Conservation (phyloP, 2,113 vertebrate species). For the Plectropomus leopardus region DNA sequence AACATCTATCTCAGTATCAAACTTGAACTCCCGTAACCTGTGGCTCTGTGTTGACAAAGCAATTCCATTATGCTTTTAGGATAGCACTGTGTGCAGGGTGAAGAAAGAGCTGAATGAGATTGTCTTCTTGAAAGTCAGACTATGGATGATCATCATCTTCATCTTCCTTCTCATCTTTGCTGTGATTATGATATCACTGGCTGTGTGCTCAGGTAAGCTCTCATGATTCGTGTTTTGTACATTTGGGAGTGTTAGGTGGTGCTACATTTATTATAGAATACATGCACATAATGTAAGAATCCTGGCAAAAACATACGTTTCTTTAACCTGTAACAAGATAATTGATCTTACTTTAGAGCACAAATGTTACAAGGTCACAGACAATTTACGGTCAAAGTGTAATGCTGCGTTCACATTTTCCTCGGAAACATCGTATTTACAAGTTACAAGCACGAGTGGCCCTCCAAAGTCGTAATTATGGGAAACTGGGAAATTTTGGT, state of each 20-base stretch:
- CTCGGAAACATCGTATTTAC: too few relatives aligned
- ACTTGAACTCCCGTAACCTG: not conserved
- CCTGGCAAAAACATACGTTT: too few relatives aligned
- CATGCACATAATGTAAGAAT: too few relatives aligned
- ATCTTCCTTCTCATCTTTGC: slow-evolving; percentile 21
- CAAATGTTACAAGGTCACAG: not conserved
- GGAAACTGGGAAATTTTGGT: too few relatives aligned
- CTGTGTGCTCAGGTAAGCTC: slow-evolving; percentile 71
- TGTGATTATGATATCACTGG: slow-evolving; percentile 51
- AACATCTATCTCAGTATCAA: not conserved
- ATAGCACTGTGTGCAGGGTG: rapidly evolving
- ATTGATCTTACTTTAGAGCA: not conserved
- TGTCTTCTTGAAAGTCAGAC: slow-evolving; percentile 40
- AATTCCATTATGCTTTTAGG: slow-evolving; percentile 26
- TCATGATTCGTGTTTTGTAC: not conserved
- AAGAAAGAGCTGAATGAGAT: slow-evolving; percentile 44
- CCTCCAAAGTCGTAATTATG: too few relatives aligned
- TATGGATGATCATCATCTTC: slow-evolving; percentile 72
- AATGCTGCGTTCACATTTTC: too few relatives aligned
- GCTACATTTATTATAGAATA: not conserved
- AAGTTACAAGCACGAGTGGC: too few relatives aligned
- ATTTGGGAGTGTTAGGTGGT: not conserved
- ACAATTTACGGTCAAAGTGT: not conserved
- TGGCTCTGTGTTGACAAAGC: not conserved
- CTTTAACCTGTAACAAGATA: not conserved